A percentile compares a stretch with the other conserved stretches of the same genome.
Evolutionary conservation across 1,140 invertebrate species (phyloP).

Genomic region (Drosophila burlai): DNA sequence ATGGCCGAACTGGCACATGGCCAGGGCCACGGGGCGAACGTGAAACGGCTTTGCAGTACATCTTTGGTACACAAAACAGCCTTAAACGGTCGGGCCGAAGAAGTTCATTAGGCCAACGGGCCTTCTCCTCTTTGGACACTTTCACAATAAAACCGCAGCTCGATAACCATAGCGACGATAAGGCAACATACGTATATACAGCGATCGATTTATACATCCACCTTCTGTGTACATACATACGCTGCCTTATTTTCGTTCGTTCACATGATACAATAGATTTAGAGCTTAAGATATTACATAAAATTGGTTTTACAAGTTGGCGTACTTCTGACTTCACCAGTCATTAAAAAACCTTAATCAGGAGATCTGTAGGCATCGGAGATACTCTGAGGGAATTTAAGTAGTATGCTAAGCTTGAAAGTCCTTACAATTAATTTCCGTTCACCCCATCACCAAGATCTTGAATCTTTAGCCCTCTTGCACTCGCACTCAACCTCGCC

Average conservation of each 20-base stretch:
- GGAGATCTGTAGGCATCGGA: too few species aligned
- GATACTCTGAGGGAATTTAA: too few species aligned
- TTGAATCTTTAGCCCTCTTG: too few species aligned
- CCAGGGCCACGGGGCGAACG: slow-evolving; percentile 52
- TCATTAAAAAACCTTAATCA: too few species aligned
- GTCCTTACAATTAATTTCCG: too few species aligned
- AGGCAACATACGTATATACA: neutral
- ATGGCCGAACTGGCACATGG: slow-evolving; percentile 57
- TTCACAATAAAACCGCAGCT: slow-evolving; percentile 41
- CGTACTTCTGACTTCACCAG: neutral
- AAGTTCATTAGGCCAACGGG: slow-evolving; percentile 63
- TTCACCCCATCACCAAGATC: too few species aligned
- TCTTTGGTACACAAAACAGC: slow-evolving; percentile 71
- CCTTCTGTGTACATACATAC: neutral
- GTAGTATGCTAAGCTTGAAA: too few species aligned
- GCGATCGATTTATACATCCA: neutral
- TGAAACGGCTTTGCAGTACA: slow-evolving; percentile 56
- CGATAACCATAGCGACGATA: neutral
- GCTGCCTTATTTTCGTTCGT: neutral
- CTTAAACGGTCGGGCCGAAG: slow-evolving; percentile 56
- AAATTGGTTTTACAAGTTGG: too few species aligned
- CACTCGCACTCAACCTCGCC: too few species aligned
- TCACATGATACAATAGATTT: too few species aligned
- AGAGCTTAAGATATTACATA: too few species aligned
- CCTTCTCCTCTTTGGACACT: slow-evolving; percentile 18